A percentile compares a stretch with the other conserved stretches of the same genome.
Evolutionary conservation across 2,113 vertebrate species (phyloP).

Genomic region (Eulacestoma nigropectus): DNA sequence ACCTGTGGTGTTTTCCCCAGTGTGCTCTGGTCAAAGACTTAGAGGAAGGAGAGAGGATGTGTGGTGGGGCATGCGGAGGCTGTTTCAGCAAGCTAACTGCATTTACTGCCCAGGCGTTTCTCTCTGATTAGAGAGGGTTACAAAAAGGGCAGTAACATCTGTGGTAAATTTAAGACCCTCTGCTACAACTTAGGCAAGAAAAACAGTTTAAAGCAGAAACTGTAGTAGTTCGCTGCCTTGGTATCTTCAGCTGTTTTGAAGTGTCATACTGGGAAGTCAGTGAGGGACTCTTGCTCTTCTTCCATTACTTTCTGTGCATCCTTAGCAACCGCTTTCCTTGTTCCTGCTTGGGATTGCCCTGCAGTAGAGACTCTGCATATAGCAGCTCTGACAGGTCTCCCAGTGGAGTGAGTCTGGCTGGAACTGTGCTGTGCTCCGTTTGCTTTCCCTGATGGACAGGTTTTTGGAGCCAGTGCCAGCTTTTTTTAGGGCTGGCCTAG

Average conservation of each 20-base stretch:
- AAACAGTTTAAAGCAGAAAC: neutral
- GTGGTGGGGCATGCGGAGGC: neutral
- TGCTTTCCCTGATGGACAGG: neutral
- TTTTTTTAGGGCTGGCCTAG: neutral
- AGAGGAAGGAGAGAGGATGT: neutral
- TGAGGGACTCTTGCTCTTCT: neutral
- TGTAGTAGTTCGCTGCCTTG: neutral
- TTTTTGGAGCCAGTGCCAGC: neutral
- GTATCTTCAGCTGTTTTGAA: neutral
- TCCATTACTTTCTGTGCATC: neutral
- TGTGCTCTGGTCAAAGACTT: neutral
- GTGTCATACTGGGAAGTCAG: neutral
- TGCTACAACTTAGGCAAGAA: neutral
- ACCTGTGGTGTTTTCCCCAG: neutral
- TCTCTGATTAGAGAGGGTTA: neutral
- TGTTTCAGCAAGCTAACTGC: neutral
- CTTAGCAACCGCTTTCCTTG: fast-evolving
- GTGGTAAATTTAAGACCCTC: neutral
- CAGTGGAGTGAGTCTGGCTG: neutral
- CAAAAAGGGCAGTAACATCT: neutral
- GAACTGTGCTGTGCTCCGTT: neutral
- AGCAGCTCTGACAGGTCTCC: neutral
- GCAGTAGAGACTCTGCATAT: neutral
- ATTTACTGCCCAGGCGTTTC: neutral
- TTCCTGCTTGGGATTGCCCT: neutral